Conservation (phyloP, 2,888 invertebrate species). For the Euzetes globulus region DNA sequence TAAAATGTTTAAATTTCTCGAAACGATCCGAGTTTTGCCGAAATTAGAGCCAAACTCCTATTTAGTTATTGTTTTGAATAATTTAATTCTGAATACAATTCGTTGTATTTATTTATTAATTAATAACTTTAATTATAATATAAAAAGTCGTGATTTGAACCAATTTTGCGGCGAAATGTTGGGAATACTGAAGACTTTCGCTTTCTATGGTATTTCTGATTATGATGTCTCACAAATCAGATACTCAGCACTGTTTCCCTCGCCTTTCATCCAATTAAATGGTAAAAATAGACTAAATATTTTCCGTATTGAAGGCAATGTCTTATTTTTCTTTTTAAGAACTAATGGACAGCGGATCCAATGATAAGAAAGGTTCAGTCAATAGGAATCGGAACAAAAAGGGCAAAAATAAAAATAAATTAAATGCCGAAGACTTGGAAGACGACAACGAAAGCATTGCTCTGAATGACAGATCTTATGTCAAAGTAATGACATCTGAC, state of each 20-base stretch:
- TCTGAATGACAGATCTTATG: background rate
- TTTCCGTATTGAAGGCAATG: background rate
- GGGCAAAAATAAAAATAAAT: background rate
- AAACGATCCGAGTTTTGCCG: background rate
- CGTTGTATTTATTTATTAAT: constrained; percentile 10
- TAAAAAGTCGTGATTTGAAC: background rate
- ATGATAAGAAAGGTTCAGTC: background rate
- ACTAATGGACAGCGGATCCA: background rate
- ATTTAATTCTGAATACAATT: constrained; percentile 15
- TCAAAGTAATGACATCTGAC: constrained; percentile 11
- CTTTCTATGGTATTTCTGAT: background rate
- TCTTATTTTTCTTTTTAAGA: background rate
- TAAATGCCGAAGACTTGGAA: background rate
- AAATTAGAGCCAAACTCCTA: background rate
- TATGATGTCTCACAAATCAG: constrained; percentile 6
- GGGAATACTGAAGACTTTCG: background rate
- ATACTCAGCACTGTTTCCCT: background rate
- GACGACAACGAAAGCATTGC: constrained; percentile 1
- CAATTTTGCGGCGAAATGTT: constrained; percentile 6
- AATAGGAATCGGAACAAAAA: background rate
- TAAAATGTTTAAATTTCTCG: background rate
- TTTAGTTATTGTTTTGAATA: background rate
- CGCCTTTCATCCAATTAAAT: background rate
- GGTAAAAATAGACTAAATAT: background rate
- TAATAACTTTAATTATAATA: constrained; percentile 9